These are phyloP conservation scores for Penaeus monodon DNA, from an alignment of 2,888 invertebrate genomes.

Conservation along the genomic window DNA sequence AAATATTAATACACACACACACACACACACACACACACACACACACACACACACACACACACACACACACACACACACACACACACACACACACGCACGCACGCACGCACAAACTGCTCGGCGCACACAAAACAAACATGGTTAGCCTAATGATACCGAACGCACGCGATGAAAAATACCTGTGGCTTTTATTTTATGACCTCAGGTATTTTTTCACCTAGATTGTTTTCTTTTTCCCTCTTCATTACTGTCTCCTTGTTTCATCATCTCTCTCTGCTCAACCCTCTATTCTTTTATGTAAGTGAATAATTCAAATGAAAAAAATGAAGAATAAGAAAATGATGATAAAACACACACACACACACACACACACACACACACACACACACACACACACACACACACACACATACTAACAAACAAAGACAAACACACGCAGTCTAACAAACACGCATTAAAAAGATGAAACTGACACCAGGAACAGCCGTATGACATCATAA, in stretches of 20 bases:
- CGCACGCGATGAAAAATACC: no score
- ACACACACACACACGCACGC: not conserved
- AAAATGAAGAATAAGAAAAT: not conserved
- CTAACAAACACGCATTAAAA: not conserved
- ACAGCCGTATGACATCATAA: no score
- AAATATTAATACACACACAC: not conserved
- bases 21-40: not conserved
- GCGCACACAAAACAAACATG: not conserved
- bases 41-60: not conserved
- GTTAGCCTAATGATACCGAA: not conserved
- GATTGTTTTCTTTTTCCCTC: no score
- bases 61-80: not conserved
- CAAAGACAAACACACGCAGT: not conserved
- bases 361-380: not conserved
- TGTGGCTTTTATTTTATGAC: no score
- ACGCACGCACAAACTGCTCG: not conserved
- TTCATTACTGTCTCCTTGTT: no score
- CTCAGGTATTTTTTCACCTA: no score
- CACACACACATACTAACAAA: not conserved
- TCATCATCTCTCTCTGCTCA: no score
- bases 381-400: conserved; percentile 8
- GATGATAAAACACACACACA: not conserved
- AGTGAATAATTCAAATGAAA: no score
- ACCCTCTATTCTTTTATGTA: no score
- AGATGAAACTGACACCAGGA: no score